Evolutionary conservation across 2,113 vertebrate species (phyloP), one percentile per base, ranked within the genome.

Genomic region (Mirza zaza): DNA sequence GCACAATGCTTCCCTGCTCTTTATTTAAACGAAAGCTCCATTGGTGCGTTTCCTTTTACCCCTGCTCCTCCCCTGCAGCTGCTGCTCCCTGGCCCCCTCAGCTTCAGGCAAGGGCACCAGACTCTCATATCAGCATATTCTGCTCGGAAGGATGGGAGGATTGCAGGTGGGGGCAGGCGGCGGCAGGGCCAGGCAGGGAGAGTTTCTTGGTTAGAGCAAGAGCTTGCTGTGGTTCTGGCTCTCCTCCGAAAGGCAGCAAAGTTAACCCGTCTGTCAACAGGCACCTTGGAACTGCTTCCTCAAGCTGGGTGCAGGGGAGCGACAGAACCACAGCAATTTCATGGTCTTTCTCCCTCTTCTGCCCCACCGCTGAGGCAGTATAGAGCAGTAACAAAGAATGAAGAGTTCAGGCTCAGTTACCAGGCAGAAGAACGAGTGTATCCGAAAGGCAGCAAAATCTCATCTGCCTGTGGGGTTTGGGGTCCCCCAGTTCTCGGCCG

Each of bases 1-100:
- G 98, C 98, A 98, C 98, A 97, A 95, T 98, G 98, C 77, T 97
- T 94, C 96, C 97, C 86, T 97, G 98, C 98, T 98, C 98, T 98
- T 97, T 98, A 97, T 97, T 97, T 98, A 98, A 98, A 98, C 48
- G 97, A 95, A 95, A 97, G 94, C 98, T 97, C 97, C 34, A 76
- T 85, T 55, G 92, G 96, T 34, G 97, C 67, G 12, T 50, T 96
- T 89, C 95, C 95, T 70, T 48, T 21, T 68, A 59, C 57, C 52
- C 1, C 50, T 27, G 84, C 61, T 32, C 3, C 97, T 92, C 87
- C 95, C 92, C 70, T n/a, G 42, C 94, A 93, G 95, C 89, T 96
- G 98, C 84, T 15, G 77, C 88, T 90, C 85, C 57, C 80, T 0
- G 86, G 39, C 27, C 84, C 84, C 55, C 70, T n/a, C 27, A 34